Conservation (phyloP, 2,113 vertebrate species). For the human region GRCh38 chr1:201283001-201283500, state of each 20-base stretch:
- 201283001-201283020: accelerated
- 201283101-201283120: background rate
- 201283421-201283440: background rate
- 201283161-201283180: background rate
- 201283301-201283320: background rate
- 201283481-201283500: slow-evolving; percentile 86
- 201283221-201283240: background rate
- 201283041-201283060: background rate
- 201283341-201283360: background rate
- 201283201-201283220: background rate
- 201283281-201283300: background rate
- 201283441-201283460: slow-evolving; percentile 81
- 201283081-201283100: background rate
- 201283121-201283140: background rate
- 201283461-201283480: slow-evolving; percentile 86
- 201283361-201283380: slow-evolving; percentile 42
- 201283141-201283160: background rate
- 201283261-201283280: background rate
- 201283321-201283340: too few species aligned
- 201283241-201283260: slow-evolving; percentile 32
- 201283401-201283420: slow-evolving; percentile 63
- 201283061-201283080: background rate
- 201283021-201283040: accelerated
- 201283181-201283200: background rate
- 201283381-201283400: background rate